These are phyloP conservation scores for Atrichornis clamosus DNA, from an alignment of 2,113 vertebrate genomes.

Conservation along the genomic window DNA sequence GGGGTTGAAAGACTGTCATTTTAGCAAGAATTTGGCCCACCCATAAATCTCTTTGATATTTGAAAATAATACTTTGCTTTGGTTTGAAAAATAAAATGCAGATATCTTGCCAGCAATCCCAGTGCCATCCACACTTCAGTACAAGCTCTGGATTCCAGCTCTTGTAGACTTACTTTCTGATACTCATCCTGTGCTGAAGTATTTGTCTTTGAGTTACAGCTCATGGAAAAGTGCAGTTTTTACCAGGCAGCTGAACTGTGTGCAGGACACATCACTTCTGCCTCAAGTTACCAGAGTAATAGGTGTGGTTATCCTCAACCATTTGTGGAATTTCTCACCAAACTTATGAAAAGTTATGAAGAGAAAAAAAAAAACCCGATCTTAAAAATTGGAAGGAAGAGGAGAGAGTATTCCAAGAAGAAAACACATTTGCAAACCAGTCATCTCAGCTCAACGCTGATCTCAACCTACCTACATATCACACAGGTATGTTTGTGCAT, in stretches of 20 bases:
- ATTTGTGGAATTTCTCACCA: conserved; percentile 36
- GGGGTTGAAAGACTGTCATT: not conserved
- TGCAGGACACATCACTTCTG: not conserved
- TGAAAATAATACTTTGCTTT: not conserved
- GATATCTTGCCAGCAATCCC: not conserved
- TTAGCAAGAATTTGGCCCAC: not conserved
- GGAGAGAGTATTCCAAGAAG: not conserved
- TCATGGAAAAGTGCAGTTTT: not conserved
- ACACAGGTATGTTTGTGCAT: accelerated
- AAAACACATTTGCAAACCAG: not conserved
- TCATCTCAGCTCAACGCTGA: not conserved
- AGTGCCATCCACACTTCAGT: not conserved
- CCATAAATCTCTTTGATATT: not conserved
- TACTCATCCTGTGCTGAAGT: not conserved
- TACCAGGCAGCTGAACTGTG: not conserved
- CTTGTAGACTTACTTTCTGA: not conserved
- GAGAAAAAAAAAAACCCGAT: accelerated
- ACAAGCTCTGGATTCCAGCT: not conserved
- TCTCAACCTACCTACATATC: not conserved
- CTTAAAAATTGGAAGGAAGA: not conserved
- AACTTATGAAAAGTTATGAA: not conserved
- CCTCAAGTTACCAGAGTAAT: not conserved
- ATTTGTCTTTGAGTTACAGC: not conserved
- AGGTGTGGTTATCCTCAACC: conserved; percentile 14
- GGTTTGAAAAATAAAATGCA: not conserved